These are phyloP conservation scores for Chrysogorgia sp. DNA, from an alignment of 92 coral and sea anemone genomes.

Conservation along the genomic window DNA sequence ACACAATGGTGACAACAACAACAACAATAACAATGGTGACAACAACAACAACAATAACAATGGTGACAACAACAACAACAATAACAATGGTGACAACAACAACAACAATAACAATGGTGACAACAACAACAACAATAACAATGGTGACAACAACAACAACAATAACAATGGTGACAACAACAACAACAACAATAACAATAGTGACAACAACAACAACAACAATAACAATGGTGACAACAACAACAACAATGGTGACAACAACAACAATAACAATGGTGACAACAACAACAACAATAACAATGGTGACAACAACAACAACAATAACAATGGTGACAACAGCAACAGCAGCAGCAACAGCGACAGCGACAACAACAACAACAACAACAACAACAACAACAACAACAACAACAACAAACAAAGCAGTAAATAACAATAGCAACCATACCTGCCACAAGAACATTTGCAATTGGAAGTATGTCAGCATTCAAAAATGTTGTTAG, in stretches of 20 bases:
- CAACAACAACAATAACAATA: constrained; percentile 87
- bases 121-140: constrained; percentile 81
- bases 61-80: constrained; percentile 80
- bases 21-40: no score
- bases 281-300: constrained; percentile 27
- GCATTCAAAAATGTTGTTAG: constrained; percentile 75
- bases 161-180: constrained; percentile 22
- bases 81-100: constrained; percentile 72
- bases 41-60: constrained; percentile 27
- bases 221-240: no score
- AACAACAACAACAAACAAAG: constrained; percentile 76
- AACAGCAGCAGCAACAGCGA: constrained; percentile 19
- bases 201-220: no score
- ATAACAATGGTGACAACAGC: constrained; percentile 70
- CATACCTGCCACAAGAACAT: constrained; percentile 89
- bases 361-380: constrained; percentile 81
- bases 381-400: background rate
- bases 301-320: constrained; percentile 80
- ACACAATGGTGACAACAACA: no score
- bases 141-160: constrained; percentile 75
- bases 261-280: constrained; percentile 79
- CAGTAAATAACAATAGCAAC: background rate
- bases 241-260: constrained; percentile 62
- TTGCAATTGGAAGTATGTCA: constrained; percentile 73
- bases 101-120: constrained; percentile 26